Base-by-base conservation (phyloP, 2,113 vertebrate genomes). In the Rhinopomastus cyanomelas region DNA sequence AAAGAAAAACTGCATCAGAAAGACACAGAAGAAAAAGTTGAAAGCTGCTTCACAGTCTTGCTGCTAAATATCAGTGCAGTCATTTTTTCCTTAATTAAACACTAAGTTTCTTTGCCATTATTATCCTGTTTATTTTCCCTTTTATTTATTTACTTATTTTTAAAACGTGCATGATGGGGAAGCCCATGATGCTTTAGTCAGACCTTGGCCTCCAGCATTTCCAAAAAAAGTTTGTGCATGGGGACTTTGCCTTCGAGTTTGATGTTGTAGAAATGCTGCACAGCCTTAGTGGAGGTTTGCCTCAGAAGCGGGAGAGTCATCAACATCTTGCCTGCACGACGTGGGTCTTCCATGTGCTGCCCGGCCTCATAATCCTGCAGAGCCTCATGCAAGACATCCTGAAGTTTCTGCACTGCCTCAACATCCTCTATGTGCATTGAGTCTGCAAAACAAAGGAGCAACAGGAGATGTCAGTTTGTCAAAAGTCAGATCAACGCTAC, bases 151-250 rank as follows among this genome's bases (percentile, higher is more conserved):
- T 95, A 62, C 92, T 95, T 80, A 95, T 95, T 91, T 92, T 79
- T 93, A 96, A 96, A 93, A 94, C 97, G 94, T 96, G 96, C 95
- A 97, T 96, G 81, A 88, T 71, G 93, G 95, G 96, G 96, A 95
- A 96, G 96, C 96, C 95, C 87, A 64, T 96, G 95, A 93, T 93
- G 94, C 96, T 94, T 96, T 96, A 97, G 97, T 99, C 98, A 99
- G 97, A 99, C 99, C 98, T 99, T 99, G 97, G 99, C 99, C 97
- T 99, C 99, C 96, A 99, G 98, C 98, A 99, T 98, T 98, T 99
- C 99, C 98, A 99, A 97, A 98, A 99, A 99, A 95, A 99, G 99
- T 99, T 99, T 99, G 98, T 99, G 99, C 99, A 99, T 99, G 97
- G 99, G 99, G 93, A 99, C 99, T 97, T 99, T 99, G 97, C 99